Base-by-base conservation (phyloP, 1,140 invertebrate genomes). In the Gonioctena quinquepunctata region DNA sequence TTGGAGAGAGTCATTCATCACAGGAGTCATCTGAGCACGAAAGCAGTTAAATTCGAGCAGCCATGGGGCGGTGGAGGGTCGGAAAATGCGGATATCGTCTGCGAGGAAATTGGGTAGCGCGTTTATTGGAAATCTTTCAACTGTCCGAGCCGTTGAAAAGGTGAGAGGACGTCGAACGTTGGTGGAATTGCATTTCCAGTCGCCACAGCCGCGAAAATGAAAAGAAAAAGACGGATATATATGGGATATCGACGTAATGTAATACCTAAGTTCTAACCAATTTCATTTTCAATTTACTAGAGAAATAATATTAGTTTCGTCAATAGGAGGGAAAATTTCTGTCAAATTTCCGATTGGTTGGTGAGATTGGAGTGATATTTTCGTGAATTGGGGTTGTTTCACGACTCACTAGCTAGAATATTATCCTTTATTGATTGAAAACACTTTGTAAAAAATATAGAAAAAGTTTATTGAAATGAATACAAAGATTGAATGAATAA, bases 61-160 rank as follows among this genome's bases (percentile, higher is more conserved):
- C 52, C n/a, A 16, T 18, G 8, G 18, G 52, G 18, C 52, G 22
- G 52, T 13, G 22, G n/a, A 27, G 42, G 61, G 69, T 56, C 27
- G 63, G 50, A 63, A 69, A 42, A 63, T 49, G 66, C 73, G 78
- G 77, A 79, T 78, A 80, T 79, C 76, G 75, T 68, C 64, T 72
- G 73, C 74, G 78, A 77, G 80, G 77, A 81, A 81, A 81, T 81
- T 81, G 80, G 80, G 76, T 81, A 71, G 76, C 78, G 74, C 79
- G 79, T 81, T 80, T 81, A 81, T 81, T 81, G 80, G 80, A 81
- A 81, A 81, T 81, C 80, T 81, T 80, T 81, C 80, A 80, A 78
- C 79, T 81, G 80, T 81, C 80, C 80, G 76, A 80, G 73, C 70
- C 60, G 64, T 64, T 68, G 72, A 71, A 70, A 69, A 75, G 73